Evolutionary conservation across 2,113 vertebrate species (phyloP), one percentile per base, ranked within the genome.

Genomic region (Alectura lathami): DNA sequence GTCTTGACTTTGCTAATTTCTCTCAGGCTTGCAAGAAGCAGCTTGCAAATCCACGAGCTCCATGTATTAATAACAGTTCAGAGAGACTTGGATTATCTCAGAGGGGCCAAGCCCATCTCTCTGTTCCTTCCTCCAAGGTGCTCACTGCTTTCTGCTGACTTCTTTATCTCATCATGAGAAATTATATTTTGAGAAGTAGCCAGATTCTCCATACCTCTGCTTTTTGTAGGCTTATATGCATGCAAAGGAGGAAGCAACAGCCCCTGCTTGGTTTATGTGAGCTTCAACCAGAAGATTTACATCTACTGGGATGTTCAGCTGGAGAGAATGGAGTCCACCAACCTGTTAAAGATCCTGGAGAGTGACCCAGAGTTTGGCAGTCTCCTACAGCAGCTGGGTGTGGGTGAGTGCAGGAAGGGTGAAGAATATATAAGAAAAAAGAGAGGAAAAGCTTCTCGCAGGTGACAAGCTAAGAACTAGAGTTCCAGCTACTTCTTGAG

Each of bases 281-380:
- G 99, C 48, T 99, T 99, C 98, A 99, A 96, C 92, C 99, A 99
- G 92, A 99, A 99, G 97, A 99, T 99, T 96, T 98, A 99, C 47
- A 98, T 99, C 78, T 99, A 99, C 97, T 99, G 99, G 99, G 99
- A 98, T 90, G 99, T 99, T 75, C 97, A 98, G 92, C 98, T 99
- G 85, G 99, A 99, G 97, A 98, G 98, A 53, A 99, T 99, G 98
- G 99, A 99, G 94, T 99, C 99, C 82, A 99, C 98, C 42, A 99
- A 98, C 93, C 97, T 99, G 63, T 57, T 99, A 79, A 98, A 98
- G 40, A 96, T 99, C 22, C 96, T 99, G 91, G 98, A 99, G 72
- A 86, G 98, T 75, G 98, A 98, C 77, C 98, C 98, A 0, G 98
- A 98, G 78, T 99, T 98, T 91, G 96, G 17, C 43, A 53, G 17